These are phyloP conservation scores for Campoletis sonorensis DNA, from an alignment of 1,140 invertebrate genomes.

Conservation along the genomic window DNA sequence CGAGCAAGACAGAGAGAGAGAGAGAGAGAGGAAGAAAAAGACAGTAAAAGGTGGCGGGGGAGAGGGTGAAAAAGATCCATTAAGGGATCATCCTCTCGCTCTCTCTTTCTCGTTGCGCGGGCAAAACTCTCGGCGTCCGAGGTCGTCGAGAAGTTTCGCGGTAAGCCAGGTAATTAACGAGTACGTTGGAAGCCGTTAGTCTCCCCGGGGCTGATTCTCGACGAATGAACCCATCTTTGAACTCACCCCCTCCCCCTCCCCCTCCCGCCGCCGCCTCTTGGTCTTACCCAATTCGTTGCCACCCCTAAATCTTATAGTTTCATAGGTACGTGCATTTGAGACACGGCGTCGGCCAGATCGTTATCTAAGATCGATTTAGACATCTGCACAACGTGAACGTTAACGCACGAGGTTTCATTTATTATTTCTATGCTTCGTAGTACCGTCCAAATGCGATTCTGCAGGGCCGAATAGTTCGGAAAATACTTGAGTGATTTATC, in stretches of 20 bases:
- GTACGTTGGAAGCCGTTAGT: constrained; percentile 58
- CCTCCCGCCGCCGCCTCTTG: too few relatives aligned
- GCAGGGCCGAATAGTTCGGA: too few relatives aligned
- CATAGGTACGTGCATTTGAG: not conserved
- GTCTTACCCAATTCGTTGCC: not conserved
- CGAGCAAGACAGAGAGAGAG: too few relatives aligned
- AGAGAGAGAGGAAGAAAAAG: not conserved
- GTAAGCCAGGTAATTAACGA: constrained; percentile 63
- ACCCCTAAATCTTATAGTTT: not conserved
- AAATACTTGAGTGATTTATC: too few relatives aligned
- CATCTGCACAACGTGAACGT: constrained; percentile 46
- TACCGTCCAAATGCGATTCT: too few relatives aligned
- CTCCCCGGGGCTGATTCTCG: constrained; percentile 57
- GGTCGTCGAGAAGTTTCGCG: constrained; percentile 63
- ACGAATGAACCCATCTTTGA: constrained; percentile 15
- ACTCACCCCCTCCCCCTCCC: not conserved
- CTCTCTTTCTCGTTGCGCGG: constrained; percentile 44
- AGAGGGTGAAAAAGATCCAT: constrained; percentile 51
- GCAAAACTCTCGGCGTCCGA: constrained; percentile 45
- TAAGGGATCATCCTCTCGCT: constrained; percentile 53
- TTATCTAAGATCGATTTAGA: constrained; percentile 61
- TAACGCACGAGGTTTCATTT: constrained; percentile 34
- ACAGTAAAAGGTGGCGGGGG: not conserved
- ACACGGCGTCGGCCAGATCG: constrained; percentile 52
- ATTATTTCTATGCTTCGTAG: not conserved